Base-by-base conservation (phyloP, 2,797 vertebrate genomes). In the Scleropages formosus region DNA sequence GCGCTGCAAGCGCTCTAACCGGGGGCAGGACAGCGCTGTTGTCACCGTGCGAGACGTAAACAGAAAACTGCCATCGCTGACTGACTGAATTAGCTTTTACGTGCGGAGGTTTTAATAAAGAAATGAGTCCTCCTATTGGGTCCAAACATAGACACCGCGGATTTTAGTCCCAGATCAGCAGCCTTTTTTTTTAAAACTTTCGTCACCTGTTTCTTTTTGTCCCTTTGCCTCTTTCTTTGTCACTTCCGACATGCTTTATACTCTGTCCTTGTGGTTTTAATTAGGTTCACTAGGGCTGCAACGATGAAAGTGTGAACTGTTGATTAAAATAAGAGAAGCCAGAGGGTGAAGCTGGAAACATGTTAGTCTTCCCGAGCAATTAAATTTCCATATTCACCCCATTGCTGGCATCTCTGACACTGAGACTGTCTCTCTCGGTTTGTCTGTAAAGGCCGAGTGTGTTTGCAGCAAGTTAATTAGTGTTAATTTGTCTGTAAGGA, bases 401-500 rank as follows among this genome's bases (percentile, higher is more conserved):
- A 62, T 62, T 62, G 20, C 26, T 8, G 13, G 4, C 16, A 22
- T 31, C 3, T 27, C n/a, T 22, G 9, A 18, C 24, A 9, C 11
- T 8, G 22, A 20, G 10, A 49, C 31, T 8, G n/a, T n/a, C 65
- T 22, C 16, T 20, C 66, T 39, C 8, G 4, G n/a, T 76, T 27
- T 16, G 39, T 51, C 16, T 69, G 22, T 58, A 13, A 27, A 10
- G 31, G 39, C 1, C 18, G 12, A 53, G 46, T 31, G 46, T 24
- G 31, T 60, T 75, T 59, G 26, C 46, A 65, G 22, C 49, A 53
- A 51, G 47, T 70, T 69, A 69, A 70, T 31, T 60, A 61, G n/a
- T 80, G 62, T 22, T 75, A 78, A 78, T 86, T 80, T 81, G 77
- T 84, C 78, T 76, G 75, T 77, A 75, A 79, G 73, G 78, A 83